These are phyloP conservation scores for Oryctes rhinoceros DNA, from an alignment of 1,140 invertebrate species.

Conservation along the genomic window DNA sequence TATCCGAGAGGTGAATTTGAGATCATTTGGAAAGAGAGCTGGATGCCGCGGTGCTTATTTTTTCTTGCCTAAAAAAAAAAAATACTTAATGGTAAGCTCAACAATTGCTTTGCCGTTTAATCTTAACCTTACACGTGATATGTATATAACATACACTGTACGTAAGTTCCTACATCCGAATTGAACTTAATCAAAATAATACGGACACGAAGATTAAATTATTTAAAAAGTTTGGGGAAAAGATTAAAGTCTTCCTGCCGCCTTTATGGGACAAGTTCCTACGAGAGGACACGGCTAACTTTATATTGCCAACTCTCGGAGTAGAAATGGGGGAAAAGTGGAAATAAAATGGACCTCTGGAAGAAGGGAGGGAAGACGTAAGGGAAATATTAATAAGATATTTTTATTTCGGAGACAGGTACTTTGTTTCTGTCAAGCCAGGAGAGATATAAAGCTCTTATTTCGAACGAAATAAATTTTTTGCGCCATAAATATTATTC, in stretches of 20 bases:
- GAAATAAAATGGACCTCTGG: slow-evolving; percentile 20
- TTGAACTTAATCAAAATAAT: neutral
- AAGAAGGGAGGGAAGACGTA: neutral
- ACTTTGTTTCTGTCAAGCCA: slow-evolving; percentile 14
- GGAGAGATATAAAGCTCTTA: slow-evolving; percentile 18
- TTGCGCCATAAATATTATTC: neutral
- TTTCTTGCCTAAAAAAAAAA: no score
- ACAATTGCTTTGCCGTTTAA: no score
- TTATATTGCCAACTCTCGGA: neutral
- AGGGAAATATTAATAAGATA: slow-evolving; percentile 32
- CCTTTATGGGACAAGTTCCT: neutral
- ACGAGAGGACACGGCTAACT: neutral
- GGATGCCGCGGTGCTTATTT: no score
- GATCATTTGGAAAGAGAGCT: no score
- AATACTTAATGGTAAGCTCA: no score
- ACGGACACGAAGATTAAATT: slow-evolving; percentile 2
- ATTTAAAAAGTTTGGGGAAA: slow-evolving; percentile 19
- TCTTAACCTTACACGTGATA: no score
- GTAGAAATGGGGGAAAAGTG: slow-evolving; percentile 1
- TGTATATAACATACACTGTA: neutral
- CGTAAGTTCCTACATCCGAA: neutral
- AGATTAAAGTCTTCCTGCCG: neutral
- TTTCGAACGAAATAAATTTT: slow-evolving; percentile 26
- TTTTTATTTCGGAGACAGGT: slow-evolving; percentile 20
- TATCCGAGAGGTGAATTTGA: no score